Evolutionary conservation across 1,140 invertebrate species (phyloP).

Genomic region (Plectrocnemia conspersa): DNA sequence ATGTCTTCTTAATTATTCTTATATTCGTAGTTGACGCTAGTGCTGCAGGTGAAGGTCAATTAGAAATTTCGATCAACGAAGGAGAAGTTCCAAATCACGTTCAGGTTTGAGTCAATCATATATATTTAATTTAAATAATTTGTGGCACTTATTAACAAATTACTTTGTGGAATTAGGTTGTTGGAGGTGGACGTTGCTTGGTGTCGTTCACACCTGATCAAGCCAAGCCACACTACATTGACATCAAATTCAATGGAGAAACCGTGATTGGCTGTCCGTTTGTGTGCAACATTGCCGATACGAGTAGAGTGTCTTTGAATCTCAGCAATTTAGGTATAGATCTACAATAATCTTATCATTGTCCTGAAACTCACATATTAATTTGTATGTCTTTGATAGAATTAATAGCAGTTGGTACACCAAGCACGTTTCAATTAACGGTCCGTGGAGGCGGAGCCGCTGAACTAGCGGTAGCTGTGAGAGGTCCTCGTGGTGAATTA

Average conservation of each 20-base stretch:
- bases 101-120: slow-evolving; percentile 52
- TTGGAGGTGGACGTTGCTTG: slow-evolving; percentile 88
- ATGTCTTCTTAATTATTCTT: slow-evolving; percentile 22
- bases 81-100: slow-evolving; percentile 97
- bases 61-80: slow-evolving; percentile 97
- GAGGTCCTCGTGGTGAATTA: slow-evolving; percentile 71
- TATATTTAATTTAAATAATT: not conserved
- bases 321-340: slow-evolving; percentile 55
- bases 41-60: slow-evolving; percentile 92
- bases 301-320: slow-evolving; percentile 72
- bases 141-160: not conserved
- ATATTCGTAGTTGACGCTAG: slow-evolving; percentile 81
- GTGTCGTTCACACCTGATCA: slow-evolving; percentile 94
- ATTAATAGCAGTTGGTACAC: slow-evolving; percentile 80
- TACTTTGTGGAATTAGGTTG: slow-evolving; percentile 45
- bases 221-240: slow-evolving; percentile 87
- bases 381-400: slow-evolving; percentile 53
- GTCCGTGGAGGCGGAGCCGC: slow-evolving; percentile 81
- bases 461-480: slow-evolving; percentile 82
- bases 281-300: slow-evolving; percentile 68
- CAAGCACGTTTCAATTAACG: slow-evolving; percentile 83
- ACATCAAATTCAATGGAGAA: slow-evolving; percentile 97
- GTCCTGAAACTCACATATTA: not conserved
- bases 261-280: slow-evolving; percentile 92
- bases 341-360: not conserved